These are phyloP conservation scores for Drosophila nasuta DNA, from an alignment of 1,140 invertebrate species.

Conservation along the genomic window DNA sequence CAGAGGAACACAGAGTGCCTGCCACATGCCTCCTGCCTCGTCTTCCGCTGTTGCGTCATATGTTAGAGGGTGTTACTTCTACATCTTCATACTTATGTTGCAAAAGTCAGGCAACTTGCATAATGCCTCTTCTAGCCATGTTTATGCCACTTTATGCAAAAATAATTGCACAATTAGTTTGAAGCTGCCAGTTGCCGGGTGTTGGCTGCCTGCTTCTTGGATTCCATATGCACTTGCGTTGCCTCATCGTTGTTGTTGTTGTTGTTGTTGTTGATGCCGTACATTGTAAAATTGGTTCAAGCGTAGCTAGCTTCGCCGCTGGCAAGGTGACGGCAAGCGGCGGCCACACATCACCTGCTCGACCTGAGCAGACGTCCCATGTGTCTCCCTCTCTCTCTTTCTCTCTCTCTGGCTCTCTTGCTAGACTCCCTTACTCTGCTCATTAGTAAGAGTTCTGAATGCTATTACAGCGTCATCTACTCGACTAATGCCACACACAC, in stretches of 20 bases:
- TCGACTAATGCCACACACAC: slow-evolving; percentile 58
- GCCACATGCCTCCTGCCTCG: not conserved
- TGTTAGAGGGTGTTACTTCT: slow-evolving; percentile 28
- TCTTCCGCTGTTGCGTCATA: slow-evolving; percentile 1
- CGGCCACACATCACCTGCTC: slow-evolving; percentile 64
- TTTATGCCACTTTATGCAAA: slow-evolving; percentile 85
- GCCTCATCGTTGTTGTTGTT: slow-evolving; percentile 2
- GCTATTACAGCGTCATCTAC: slow-evolving; percentile 82
- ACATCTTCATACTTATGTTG: slow-evolving; percentile 69
- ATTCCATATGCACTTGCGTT: slow-evolving; percentile 14
- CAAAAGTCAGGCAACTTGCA: slow-evolving; percentile 81
- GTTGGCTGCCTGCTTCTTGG: slow-evolving; percentile 3
- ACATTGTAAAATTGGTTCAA: slow-evolving; percentile 82
- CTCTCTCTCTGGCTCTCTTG: not conserved
- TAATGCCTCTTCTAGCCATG: slow-evolving; percentile 84
- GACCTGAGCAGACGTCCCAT: slow-evolving; percentile 11
- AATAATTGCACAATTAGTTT: slow-evolving; percentile 85
- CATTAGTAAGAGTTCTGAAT: slow-evolving; percentile 83
- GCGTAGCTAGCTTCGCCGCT: slow-evolving; percentile 65
- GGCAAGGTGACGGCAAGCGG: slow-evolving; percentile 56
- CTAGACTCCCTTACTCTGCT: slow-evolving; percentile 45
- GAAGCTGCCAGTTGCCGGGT: slow-evolving; percentile 65
- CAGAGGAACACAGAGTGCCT: slow-evolving; percentile 3
- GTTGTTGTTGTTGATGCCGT: slow-evolving; percentile 25
- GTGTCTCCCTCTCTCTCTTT: not conserved